Conservation (phyloP, 2,888 invertebrate species). For the Lutraria lutraria region DNA sequence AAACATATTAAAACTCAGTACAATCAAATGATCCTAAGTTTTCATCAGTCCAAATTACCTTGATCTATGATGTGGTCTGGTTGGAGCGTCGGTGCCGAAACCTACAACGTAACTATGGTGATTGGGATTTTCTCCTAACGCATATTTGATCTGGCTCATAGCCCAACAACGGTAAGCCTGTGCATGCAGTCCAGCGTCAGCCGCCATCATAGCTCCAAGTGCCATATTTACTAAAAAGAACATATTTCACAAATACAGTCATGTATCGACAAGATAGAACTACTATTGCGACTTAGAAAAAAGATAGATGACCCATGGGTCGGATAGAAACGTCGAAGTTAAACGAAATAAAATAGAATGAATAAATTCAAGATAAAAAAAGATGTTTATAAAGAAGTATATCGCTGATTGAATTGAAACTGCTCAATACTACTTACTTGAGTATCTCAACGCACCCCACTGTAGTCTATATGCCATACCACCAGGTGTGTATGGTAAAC, state of each 20-base stretch:
- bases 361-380: background rate
- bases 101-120: slow-evolving; percentile 77
- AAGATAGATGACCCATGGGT: background rate
- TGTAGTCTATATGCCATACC: slow-evolving; percentile 77
- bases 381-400: background rate
- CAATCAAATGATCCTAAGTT: background rate
- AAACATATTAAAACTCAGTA: background rate
- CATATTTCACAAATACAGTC: background rate
- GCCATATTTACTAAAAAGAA: slow-evolving; percentile 77
- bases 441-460: slow-evolving; percentile 80
- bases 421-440: slow-evolving; percentile 53
- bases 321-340: background rate
- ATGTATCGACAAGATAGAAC: too few species aligned
- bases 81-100: slow-evolving; percentile 75
- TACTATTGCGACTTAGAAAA: background rate
- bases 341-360: background rate
- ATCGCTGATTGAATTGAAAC: too few species aligned
- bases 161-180: slow-evolving; percentile 76
- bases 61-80: slow-evolving; percentile 76
- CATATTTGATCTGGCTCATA: slow-evolving; percentile 78
- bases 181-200: slow-evolving; percentile 74
- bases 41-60: slow-evolving; percentile 54
- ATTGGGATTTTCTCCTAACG: slow-evolving; percentile 75
- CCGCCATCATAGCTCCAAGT: slow-evolving; percentile 79
- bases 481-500: slow-evolving; percentile 76